Evolutionary conservation across 2,113 vertebrate genomes (phyloP).

Genomic region (Cercocebus atys): DNA sequence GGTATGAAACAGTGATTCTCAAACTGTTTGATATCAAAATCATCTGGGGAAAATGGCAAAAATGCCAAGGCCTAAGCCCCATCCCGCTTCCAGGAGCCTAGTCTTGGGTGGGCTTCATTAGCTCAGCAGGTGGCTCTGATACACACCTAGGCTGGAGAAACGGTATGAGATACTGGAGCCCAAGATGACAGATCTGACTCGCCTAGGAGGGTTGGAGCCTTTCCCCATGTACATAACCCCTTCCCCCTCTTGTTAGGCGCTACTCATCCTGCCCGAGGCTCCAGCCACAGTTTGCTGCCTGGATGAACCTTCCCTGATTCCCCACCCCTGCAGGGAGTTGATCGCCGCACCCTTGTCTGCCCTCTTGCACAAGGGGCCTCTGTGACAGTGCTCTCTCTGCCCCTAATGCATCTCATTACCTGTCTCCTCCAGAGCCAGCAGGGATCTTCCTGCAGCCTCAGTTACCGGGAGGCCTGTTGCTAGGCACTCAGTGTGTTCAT

Average conservation of each 20-base stretch:
- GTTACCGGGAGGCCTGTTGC: not conserved
- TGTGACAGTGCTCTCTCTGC: not conserved
- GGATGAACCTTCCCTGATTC: not conserved
- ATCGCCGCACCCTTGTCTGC: too few species aligned
- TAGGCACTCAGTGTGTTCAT: not conserved
- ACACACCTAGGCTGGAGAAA: not conserved
- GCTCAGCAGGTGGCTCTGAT: not conserved
- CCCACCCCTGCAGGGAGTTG: not conserved
- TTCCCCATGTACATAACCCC: not conserved
- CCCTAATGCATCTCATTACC: not conserved
- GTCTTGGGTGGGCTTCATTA: not conserved
- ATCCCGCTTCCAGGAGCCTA: not conserved
- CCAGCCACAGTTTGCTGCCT: not conserved
- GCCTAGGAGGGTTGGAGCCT: not conserved
- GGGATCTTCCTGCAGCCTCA: not conserved
- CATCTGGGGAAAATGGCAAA: not conserved
- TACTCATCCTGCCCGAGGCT: not conserved
- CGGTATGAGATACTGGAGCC: not conserved
- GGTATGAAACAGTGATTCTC: not conserved
- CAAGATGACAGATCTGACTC: not conserved
- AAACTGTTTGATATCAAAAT: not conserved
- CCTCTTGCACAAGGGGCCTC: not conserved
- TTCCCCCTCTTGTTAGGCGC: not conserved
- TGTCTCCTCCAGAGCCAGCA: not conserved
- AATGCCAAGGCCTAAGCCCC: not conserved